phyloP scores from a whole-genome alignment of 2,888 invertebrate species.

The Hofmannophila pseudospretella region DNA sequence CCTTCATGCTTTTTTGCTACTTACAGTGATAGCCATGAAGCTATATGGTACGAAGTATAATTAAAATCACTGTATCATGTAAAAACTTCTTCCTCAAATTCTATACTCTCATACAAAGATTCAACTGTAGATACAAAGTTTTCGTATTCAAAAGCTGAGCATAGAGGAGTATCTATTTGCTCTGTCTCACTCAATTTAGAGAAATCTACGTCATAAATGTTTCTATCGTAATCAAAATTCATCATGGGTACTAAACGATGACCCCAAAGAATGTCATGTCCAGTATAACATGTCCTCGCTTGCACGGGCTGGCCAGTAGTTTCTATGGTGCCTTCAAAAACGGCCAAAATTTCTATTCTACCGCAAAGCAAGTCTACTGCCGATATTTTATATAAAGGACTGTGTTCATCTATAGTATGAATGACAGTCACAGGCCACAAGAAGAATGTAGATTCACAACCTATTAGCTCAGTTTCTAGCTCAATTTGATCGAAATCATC shows the following conservation, averaged over 20 bases:
- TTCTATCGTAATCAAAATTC: slow-evolving; percentile 81
- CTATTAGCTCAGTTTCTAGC: slow-evolving; percentile 85
- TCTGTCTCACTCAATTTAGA: slow-evolving; percentile 90
- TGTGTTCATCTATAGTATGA: slow-evolving; percentile 90
- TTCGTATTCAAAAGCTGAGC: slow-evolving; percentile 84
- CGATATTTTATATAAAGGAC: slow-evolving; percentile 93
- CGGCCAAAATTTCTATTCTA: slow-evolving; percentile 91
- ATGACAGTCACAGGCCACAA: slow-evolving; percentile 97
- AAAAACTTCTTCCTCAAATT: not conserved
- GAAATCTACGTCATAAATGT: slow-evolving; percentile 91
- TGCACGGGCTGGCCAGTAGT: slow-evolving; percentile 91
- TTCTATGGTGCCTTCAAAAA: slow-evolving; percentile 93
- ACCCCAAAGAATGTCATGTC: slow-evolving; percentile 91
- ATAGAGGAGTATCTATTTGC: slow-evolving; percentile 90
- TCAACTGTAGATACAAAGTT: not conserved
- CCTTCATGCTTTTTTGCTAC: no score
- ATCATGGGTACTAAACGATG: slow-evolving; percentile 90
- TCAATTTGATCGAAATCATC: slow-evolving; percentile 91
- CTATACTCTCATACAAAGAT: not conserved
- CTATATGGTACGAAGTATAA: no score
- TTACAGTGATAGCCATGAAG: no score
- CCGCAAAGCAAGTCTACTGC: slow-evolving; percentile 92
- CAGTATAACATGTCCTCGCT: slow-evolving; percentile 88
- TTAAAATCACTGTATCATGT: no score
- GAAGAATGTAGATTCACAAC: slow-evolving; percentile 93